Evolutionary conservation across 1,140 invertebrate species (phyloP).

Genomic region (Myzus persicae): DNA sequence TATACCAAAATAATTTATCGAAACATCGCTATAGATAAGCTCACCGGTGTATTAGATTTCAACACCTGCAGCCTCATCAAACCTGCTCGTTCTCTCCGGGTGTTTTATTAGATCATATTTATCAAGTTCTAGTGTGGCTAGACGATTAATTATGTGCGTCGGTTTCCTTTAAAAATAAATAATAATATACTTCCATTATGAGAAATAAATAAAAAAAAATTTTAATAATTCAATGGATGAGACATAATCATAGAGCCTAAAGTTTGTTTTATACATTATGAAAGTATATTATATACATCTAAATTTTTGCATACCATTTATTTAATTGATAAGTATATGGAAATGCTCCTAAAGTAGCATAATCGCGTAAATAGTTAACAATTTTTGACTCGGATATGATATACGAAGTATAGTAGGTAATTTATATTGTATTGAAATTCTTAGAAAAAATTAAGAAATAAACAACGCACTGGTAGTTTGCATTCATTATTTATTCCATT

Average conservation of each 20-base stretch:
- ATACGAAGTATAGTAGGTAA: too few species aligned
- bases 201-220: neutral
- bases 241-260: neutral
- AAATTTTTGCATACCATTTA: neutral
- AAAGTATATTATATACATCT: neutral
- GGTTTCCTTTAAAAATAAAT: neutral
- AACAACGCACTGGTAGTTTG: neutral
- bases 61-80: neutral
- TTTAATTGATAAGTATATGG: neutral
- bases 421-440: too few species aligned
- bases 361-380: too few species aligned
- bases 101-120: neutral
- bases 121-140: neutral
- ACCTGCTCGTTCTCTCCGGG: neutral
- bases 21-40: neutral
- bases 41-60: neutral
- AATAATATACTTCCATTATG: neutral
- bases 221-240: neutral
- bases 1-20: constrained; percentile 6
- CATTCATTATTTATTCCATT: neutral
- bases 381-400: too few species aligned
- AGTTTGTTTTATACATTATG: neutral
- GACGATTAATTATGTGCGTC: neutral
- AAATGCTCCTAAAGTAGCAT: neutral
- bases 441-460: too few species aligned